Evolutionary conservation across 2,888 invertebrate genomes (phyloP).

Genomic region (Pseudanteris insignis): DNA sequence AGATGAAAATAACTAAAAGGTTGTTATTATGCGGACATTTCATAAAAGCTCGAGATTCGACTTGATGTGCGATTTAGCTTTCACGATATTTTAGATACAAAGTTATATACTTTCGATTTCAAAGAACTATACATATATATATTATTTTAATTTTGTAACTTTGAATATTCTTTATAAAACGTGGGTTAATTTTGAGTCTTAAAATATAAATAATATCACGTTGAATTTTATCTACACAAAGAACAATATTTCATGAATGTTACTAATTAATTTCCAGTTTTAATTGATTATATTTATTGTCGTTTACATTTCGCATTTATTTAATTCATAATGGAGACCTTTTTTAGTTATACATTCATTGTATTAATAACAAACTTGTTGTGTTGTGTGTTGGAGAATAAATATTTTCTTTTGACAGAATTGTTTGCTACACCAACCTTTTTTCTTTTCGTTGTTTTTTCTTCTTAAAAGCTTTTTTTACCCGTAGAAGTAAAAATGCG

Average conservation of each 20-base stretch:
- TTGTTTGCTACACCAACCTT: constrained; percentile 70
- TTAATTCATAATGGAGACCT: no score
- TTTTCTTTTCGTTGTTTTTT: constrained; percentile 87
- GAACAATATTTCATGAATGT: no score
- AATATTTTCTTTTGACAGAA: not conserved
- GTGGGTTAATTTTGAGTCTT: no score
- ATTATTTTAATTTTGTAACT: no score
- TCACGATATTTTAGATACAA: not conserved
- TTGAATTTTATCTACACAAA: no score
- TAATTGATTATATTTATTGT: no score
- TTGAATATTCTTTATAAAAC: no score
- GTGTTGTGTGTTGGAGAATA: no score
- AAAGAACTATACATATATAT: constrained; percentile 1
- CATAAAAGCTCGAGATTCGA: not conserved
- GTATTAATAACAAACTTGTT: not conserved
- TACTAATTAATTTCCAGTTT: no score
- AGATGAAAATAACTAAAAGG: constrained; percentile 11
- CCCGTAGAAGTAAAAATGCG: constrained; percentile 85
- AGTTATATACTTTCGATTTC: not conserved
- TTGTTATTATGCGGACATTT: constrained; percentile 10
- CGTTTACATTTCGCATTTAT: no score
- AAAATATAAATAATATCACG: no score
- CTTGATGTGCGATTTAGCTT: constrained; percentile 11
- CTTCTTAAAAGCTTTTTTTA: constrained; percentile 90
- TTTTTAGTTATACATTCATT: no score